Evolutionary conservation across 2,888 invertebrate genomes (phyloP), one percentile per base, ranked within the genome.

Genomic region (Leptinotarsa tumamoca): DNA sequence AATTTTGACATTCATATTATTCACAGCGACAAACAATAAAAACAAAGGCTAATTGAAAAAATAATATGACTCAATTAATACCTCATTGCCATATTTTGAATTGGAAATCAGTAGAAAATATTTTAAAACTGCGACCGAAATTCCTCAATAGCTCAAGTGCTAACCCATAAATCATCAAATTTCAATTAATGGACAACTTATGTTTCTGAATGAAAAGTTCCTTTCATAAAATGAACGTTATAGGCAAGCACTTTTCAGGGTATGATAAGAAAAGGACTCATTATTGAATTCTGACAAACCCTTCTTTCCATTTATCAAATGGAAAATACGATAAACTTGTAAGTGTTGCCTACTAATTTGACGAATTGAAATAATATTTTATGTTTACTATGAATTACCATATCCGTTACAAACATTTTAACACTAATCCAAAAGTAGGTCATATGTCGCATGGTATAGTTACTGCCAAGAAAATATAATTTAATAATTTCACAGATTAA

Each of bases 341-440:
- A 15, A 63, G 43, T 33, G 43, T 15, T n/a, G n/a, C 18, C 33
- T 43, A 43, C 43, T 43, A 63, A 63, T 63, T 63, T 63, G 63
- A n/a, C 33, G 63, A 63, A 33, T 33, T 15, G 27, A n/a, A 33
- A 63, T 58, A 43, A 33, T 63, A 33, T 63, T 63, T 33, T n/a
- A 63, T 63, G 33, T 63, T 63, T 43, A 63, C 63, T n/a, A 15
- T 63, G n/a, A 63, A 63, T 63, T 63, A 63, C n/a, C 63, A 63
- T 63, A 33, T 63, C 63, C 63, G 63, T n/a, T 63, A 43, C 27
- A 63, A 27, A 63, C 43, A 43, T 63, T 63, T 63, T n/a, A 33
- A 63, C n/a, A 7, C 33, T 33, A 63, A 63, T 61, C 15, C 5
- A 61, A 33, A 63, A 63, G 63, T 63, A 18, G 63, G 63, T 43